These are phyloP conservation scores for Maylandia zebra DNA, from an alignment of 2,113 vertebrate species.

Conservation along the genomic window DNA sequence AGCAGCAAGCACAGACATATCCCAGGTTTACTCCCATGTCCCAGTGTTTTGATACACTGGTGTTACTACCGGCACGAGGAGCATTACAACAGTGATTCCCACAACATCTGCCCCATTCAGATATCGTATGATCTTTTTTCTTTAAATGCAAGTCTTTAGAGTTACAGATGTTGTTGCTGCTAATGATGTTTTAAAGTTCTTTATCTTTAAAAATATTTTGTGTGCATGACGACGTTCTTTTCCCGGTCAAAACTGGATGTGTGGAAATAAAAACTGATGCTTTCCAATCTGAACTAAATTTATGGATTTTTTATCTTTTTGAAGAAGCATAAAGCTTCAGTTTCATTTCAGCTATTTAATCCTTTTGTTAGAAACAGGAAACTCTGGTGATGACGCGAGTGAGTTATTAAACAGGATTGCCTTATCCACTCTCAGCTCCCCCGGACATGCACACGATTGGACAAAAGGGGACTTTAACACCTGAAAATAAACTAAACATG, in stretches of 20 bases:
- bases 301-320: neutral
- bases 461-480: neutral
- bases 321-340: neutral
- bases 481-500: neutral
- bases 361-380: accelerated
- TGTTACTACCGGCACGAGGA: neutral
- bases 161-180: neutral
- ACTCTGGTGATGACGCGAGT: accelerated
- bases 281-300: neutral
- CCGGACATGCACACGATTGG: accelerated
- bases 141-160: neutral
- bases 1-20: accelerated
- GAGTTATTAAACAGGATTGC: neutral
- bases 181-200: neutral
- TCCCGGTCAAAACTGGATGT: neutral
- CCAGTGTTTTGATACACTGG: accelerated
- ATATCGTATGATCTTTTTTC: neutral
- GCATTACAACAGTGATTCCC: neutral
- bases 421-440: accelerated
- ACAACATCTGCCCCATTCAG: neutral
- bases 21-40: neutral
- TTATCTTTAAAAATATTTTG: neutral
- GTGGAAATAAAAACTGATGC: neutral
- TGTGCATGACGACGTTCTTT: accelerated
- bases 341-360: neutral